Evolutionary conservation across 2,888 invertebrate genomes (phyloP).

Genomic region (Cerastoderma edule): DNA sequence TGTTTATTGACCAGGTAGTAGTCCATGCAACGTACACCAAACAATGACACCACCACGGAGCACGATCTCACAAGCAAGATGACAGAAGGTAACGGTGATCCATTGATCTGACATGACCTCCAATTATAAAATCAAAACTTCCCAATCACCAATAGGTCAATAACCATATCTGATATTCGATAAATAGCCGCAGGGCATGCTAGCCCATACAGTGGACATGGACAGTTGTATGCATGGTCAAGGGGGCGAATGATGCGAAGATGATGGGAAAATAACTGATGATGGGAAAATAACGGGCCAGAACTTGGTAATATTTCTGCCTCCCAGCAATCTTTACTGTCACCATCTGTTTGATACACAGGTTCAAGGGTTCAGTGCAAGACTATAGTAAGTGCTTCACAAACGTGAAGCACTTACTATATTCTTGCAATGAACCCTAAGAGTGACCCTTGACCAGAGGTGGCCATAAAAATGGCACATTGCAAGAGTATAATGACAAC

Average conservation of each 20-base stretch:
- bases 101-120: constrained; percentile 18
- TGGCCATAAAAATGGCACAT: too few species aligned
- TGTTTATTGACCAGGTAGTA: too few species aligned
- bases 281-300: constrained; percentile 1
- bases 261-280: neutral
- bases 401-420: too few species aligned
- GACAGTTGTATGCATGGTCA: too few species aligned
- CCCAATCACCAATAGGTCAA: neutral
- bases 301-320: constrained; percentile 18
- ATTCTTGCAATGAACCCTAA: too few species aligned
- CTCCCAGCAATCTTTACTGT: constrained; percentile 7
- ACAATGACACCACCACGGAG: too few species aligned
- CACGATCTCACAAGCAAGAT: too few species aligned
- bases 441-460: too few species aligned
- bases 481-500: too few species aligned
- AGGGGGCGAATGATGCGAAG: neutral
- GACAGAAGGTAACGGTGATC: constrained; percentile 11
- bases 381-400: neutral
- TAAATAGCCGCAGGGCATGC: neutral
- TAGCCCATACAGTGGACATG: constrained; percentile 1
- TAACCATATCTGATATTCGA: constrained; percentile 14
- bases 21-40: too few species aligned
- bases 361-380: neutral
- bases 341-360: constrained; percentile 24
- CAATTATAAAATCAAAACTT: constrained; percentile 20